Evolutionary conservation across 2,113 vertebrate species (phyloP).

Genomic region (Pterocles gutturalis): DNA sequence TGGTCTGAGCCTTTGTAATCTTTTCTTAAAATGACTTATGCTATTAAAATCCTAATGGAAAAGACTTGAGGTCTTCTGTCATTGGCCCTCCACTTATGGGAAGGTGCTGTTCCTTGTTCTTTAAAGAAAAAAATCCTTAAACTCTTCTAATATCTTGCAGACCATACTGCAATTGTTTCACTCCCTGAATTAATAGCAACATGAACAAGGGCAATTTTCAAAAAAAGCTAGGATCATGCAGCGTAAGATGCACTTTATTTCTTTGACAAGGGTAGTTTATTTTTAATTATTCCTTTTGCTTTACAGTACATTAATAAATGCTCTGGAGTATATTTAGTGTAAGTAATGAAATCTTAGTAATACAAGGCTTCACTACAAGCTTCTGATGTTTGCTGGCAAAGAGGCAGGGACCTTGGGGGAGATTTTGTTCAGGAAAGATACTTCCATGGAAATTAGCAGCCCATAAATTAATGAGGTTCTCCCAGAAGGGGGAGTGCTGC

Average conservation of each 20-base stretch:
- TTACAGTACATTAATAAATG: constrained; percentile 72
- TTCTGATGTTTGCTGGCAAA: constrained; percentile 53
- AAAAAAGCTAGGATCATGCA: not conserved
- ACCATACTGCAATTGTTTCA: not conserved
- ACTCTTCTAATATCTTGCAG: constrained; percentile 11
- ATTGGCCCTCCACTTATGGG: not conserved
- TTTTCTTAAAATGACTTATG: not conserved
- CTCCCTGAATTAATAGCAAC: constrained; percentile 24
- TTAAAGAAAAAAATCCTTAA: constrained; percentile 42
- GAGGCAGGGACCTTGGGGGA: constrained; percentile 29
- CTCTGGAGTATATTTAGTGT: constrained; percentile 66
- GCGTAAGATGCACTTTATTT: constrained; percentile 52
- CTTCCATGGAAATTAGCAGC: constrained; percentile 41
- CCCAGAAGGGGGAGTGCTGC: not conserved
- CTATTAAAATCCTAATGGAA: not conserved
- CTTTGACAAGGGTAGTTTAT: constrained; percentile 66
- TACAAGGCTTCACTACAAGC: constrained; percentile 41
- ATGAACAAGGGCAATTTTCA: not conserved
- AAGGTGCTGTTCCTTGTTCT: constrained; percentile 12
- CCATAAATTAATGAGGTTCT: not conserved
- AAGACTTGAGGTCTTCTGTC: not conserved
- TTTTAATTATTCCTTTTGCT: constrained; percentile 73
- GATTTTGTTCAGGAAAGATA: constrained; percentile 20
- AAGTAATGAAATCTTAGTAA: constrained; percentile 65
- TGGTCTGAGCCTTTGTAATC: not conserved